These are phyloP conservation scores for Coptodon bakossiorum DNA, from an alignment of 2,113 vertebrate species.

Conservation along the genomic window DNA sequence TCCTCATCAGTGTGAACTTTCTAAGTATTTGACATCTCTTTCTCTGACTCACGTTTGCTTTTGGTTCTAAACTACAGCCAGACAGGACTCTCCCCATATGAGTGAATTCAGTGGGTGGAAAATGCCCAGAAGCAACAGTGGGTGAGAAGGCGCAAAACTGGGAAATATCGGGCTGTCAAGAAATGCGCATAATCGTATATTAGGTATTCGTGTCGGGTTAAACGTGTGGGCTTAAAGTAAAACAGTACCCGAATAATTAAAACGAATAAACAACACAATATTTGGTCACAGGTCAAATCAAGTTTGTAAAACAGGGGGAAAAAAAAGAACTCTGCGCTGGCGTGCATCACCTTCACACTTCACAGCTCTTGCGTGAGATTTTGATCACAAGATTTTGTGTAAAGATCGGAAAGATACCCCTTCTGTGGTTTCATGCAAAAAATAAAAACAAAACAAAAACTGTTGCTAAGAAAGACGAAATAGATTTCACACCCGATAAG, in stretches of 20 bases:
- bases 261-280: not conserved
- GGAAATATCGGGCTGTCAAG: not conserved
- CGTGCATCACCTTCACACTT: conserved; percentile 3
- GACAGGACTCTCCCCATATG: not conserved
- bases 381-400: not conserved
- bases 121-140: not conserved
- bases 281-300: not conserved
- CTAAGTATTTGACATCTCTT: not conserved
- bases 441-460: not conserved
- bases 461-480: not conserved
- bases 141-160: not conserved
- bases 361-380: not conserved
- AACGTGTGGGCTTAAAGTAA: not conserved
- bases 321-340: accelerated
- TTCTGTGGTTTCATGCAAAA: conserved; percentile 37
- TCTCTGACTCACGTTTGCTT: not conserved
- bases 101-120: conserved; percentile 9
- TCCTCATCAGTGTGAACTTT: not conserved
- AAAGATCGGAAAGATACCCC: not conserved
- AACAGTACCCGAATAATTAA: not conserved
- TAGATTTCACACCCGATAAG: not conserved
- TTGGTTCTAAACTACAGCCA: not conserved
- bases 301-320: accelerated
- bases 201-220: not conserved
- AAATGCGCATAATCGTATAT: not conserved